Conservation (phyloP, 2,797 vertebrate species). For the Carduelis carduelis region DNA sequence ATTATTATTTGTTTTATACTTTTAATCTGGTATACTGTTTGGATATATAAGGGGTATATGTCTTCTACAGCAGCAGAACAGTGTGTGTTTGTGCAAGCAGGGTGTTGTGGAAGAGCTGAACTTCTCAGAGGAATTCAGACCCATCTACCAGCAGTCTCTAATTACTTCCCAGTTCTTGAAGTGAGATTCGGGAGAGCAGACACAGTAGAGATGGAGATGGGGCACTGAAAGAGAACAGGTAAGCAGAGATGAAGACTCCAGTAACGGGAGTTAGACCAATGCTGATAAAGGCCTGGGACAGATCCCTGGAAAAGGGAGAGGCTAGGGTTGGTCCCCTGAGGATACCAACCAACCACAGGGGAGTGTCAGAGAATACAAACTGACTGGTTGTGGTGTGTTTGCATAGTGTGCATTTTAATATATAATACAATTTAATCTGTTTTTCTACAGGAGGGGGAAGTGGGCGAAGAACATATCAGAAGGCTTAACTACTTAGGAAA, state of each 20-base stretch:
- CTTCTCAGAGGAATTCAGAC: background rate
- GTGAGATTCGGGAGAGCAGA: background rate
- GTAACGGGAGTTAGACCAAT: background rate
- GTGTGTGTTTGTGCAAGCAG: background rate
- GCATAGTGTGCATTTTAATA: background rate
- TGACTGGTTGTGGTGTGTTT: background rate
- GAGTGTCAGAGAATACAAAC: background rate
- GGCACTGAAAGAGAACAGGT: background rate
- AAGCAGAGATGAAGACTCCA: background rate
- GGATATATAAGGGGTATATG: background rate
- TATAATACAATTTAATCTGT: background rate
- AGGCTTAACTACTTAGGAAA: background rate
- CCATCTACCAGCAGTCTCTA: background rate
- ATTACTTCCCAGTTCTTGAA: background rate
- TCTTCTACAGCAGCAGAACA: background rate
- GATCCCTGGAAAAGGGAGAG: background rate
- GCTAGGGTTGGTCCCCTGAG: background rate
- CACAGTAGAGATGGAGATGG: background rate
- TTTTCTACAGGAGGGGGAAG: background rate
- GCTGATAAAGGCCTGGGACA: background rate
- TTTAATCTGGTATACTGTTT: background rate
- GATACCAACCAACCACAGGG: fast-evolving
- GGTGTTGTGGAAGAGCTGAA: background rate
- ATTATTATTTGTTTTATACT: background rate
- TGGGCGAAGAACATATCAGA: background rate